phyloP scores from a whole-genome alignment of 2,113 vertebrate species.

The Grus americana region DNA sequence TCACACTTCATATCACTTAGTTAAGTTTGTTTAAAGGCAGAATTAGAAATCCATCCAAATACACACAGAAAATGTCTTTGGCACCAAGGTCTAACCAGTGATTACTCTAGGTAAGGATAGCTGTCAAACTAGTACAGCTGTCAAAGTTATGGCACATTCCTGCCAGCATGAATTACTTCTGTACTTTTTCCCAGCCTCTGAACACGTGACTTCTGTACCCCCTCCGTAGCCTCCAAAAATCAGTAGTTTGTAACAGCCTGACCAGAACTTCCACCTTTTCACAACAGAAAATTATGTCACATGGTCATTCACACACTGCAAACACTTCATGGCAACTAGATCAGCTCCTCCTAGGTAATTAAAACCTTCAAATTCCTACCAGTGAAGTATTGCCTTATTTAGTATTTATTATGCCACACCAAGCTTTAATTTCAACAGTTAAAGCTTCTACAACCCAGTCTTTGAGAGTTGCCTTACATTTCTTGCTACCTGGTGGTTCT shows the following conservation, averaged over 20 bases:
- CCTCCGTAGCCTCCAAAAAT: background rate
- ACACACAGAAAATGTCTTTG: background rate
- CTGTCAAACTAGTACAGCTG: accelerated
- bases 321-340: background rate
- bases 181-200: background rate
- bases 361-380: background rate
- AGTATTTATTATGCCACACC: background rate
- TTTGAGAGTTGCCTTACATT: background rate
- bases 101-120: background rate
- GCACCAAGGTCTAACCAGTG: background rate
- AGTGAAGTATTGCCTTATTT: background rate
- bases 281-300: background rate
- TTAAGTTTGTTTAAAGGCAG: background rate
- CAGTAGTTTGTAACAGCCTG: background rate
- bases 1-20: background rate
- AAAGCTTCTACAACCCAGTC: background rate
- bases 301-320: background rate
- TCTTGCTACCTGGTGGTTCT: background rate
- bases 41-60: background rate
- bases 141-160: background rate
- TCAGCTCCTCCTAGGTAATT: background rate
- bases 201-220: background rate
- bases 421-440: background rate
- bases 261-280: background rate
- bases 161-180: background rate